A percentile compares a stretch with the other conserved stretches of the same genome.
Evolutionary conservation across 23 tunicate genomes (phyloP).

Genomic region (Oikopleura vanhoeffeni): DNA sequence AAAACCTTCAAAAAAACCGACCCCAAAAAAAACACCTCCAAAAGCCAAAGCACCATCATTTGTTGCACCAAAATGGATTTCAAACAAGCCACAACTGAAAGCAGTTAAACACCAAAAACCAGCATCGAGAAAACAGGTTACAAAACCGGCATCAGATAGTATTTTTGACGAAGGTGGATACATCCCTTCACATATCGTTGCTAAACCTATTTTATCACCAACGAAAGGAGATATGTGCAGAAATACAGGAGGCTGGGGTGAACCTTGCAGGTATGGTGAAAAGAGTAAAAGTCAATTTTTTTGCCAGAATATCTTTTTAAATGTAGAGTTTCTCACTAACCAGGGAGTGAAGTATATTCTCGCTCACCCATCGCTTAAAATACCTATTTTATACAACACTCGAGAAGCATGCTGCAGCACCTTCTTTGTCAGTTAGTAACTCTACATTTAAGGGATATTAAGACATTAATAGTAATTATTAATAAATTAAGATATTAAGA

Average conservation of each 20-base stretch:
- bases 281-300: no score
- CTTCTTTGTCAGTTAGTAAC: no score
- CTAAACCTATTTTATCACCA: background rate
- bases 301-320: no score
- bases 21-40: background rate
- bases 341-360: no score
- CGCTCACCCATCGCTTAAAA: no score
- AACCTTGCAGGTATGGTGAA: constrained; percentile 14
- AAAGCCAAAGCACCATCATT: background rate
- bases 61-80: background rate
- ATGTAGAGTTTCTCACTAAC: no score
- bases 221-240: background rate
- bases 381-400: no score
- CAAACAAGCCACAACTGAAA: background rate
- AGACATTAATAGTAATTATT: no score
- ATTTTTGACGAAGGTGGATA: background rate
- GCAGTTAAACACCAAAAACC: background rate
- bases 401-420: no score
- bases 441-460: no score
- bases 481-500: no score
- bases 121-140: background rate
- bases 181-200: background rate
- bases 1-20: background rate
- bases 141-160: background rate
- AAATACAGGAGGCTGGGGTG: background rate